Base-by-base conservation (phyloP, 1,140 invertebrate genomes). In the Temnothorax longispinosus region DNA sequence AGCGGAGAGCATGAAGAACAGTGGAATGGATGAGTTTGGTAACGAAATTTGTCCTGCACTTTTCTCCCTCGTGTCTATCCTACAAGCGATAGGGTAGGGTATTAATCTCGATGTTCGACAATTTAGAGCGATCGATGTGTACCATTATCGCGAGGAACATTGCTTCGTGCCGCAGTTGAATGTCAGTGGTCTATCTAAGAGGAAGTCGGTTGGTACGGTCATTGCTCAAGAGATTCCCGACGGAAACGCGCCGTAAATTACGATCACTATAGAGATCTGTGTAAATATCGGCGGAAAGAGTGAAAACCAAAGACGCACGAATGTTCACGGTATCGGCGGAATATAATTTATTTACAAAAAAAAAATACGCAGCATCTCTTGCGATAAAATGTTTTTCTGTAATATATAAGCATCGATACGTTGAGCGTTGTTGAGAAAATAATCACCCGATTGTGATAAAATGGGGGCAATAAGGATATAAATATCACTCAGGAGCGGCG, bases 61-160 rank as follows among this genome's bases (percentile, higher is more conserved):
- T 84, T 87, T 87, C 56, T 64, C 47, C 58, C 47, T 81, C 54
- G 52, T 50, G 6, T 86, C 38, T 32, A 21, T 32, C 18, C 52
- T 47, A 60, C 27, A 47, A 27, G 3, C 27, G 27, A 18, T 47
- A 47, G 54, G 13, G 4, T 60, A 69, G 54, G 27, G 58, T 84
- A 38, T 74, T 71, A 54, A 50, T 84, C 54, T 84, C 32, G 47
- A 47, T 58, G 82, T 52, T 54, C 69, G 64, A 86, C 85, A 76
- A 75, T 85, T 87, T 52, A 64, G n/a, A 74, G 54, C 77, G 65
- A 84, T 72, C 85, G 78, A 87, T 87, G 67, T 69, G 65, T 64
- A 56, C 52, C 54, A 87, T 87, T 87, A 87, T 69, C 67, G 41
- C 50, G 64, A 85, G 74, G 38, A 77, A 65, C 82, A 60, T 85